These are phyloP conservation scores for Equus przewalskii DNA, from an alignment of 2,113 vertebrate genomes.

Conservation along the genomic window DNA sequence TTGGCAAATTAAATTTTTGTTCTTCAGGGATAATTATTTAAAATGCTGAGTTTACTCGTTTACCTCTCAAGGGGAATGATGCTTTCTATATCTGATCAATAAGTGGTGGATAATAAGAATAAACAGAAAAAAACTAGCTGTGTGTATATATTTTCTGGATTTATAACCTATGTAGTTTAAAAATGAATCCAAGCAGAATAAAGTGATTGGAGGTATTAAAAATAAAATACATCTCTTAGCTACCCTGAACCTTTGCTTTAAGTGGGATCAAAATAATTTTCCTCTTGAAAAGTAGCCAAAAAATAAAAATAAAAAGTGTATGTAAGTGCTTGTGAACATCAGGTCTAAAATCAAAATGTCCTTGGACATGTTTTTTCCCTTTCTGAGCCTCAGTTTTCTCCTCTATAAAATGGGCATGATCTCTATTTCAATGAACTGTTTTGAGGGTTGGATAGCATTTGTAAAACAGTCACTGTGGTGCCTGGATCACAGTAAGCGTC, in stretches of 20 bases:
- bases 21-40: slow-evolving; percentile 30
- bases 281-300: slow-evolving; percentile 23
- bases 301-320: not conserved
- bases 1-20: slow-evolving; percentile 58
- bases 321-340: not conserved
- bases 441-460: not conserved
- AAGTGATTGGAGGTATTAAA: slow-evolving; percentile 34
- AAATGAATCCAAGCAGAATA: slow-evolving; percentile 30
- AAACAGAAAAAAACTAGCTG: not conserved
- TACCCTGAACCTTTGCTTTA: slow-evolving; percentile 41
- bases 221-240: not conserved
- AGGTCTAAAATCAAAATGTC: slow-evolving; percentile 46
- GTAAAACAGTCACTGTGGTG: not conserved
- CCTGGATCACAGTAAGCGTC: slow-evolving; percentile 25
- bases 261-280: slow-evolving; percentile 23
- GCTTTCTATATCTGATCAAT: not conserved
- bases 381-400: slow-evolving; percentile 22
- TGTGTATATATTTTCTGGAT: not conserved
- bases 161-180: slow-evolving; percentile 13
- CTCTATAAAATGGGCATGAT: slow-evolving; percentile 29
- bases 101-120: slow-evolving; percentile 23
- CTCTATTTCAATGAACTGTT: slow-evolving; percentile 2
- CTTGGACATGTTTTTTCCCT: not conserved
- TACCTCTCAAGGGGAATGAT: slow-evolving; percentile 5
- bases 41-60: slow-evolving; percentile 38